Percentiles rank a stretch among this genome's conserved stretches.
phyloP scores from a whole-genome alignment of 2,797 vertebrate genomes.

The Acridotheres tristis region DNA sequence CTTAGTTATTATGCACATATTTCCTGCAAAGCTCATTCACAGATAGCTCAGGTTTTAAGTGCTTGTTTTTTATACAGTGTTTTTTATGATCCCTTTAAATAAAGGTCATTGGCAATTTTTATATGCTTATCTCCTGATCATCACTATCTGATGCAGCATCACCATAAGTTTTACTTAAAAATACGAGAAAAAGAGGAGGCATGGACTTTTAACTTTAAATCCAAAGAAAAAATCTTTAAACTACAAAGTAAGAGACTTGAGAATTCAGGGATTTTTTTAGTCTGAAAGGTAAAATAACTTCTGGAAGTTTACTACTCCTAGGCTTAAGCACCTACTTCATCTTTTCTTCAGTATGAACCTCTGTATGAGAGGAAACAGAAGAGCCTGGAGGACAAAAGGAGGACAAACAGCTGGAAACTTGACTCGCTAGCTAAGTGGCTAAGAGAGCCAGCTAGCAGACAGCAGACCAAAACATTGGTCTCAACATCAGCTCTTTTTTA shows the following conservation, averaged over 20 bases:
- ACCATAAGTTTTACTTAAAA: not conserved
- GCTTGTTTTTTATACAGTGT: not conserved
- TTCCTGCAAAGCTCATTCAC: not conserved
- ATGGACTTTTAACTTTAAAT: not conserved
- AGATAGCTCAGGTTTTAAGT: not conserved
- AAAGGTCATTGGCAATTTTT: not conserved
- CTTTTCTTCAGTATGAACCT: not conserved
- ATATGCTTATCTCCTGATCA: not conserved
- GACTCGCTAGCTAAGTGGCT: not conserved
- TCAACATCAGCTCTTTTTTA: not conserved
- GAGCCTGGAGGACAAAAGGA: not conserved
- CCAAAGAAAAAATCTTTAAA: not conserved
- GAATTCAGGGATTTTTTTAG: not conserved
- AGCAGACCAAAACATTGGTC: not conserved
- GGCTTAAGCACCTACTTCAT: not conserved
- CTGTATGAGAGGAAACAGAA: not conserved
- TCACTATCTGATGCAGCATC: not conserved
- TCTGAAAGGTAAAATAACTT: not conserved
- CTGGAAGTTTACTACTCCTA: not conserved
- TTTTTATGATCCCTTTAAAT: not conserved
- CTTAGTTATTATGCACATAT: not conserved
- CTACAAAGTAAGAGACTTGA: not conserved
- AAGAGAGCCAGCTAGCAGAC: not conserved
- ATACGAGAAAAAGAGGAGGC: not conserved
- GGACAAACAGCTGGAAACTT: conserved; percentile 5